Conservation (phyloP, 2,113 vertebrate species). For the Eurystomus gularis region DNA sequence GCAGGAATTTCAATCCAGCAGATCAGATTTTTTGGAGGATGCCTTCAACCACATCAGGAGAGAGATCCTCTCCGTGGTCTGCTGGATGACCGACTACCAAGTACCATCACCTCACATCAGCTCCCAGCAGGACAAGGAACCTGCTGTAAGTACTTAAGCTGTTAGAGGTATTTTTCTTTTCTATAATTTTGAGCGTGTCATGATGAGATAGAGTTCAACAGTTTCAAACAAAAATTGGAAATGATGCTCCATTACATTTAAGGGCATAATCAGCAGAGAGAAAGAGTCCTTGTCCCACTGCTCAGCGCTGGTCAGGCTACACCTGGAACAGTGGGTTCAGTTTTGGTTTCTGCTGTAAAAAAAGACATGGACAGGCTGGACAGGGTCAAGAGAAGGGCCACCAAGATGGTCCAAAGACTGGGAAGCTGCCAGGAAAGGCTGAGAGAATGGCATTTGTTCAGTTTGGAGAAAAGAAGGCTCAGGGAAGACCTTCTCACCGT, state of each 20-base stretch:
- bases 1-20: not conserved
- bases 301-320: not conserved
- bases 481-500: not conserved
- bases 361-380: not conserved
- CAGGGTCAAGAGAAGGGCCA: not conserved
- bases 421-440: not conserved
- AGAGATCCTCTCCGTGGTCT: not conserved
- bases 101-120: rapidly evolving
- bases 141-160: not conserved
- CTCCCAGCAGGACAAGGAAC: not conserved
- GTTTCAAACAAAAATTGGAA: not conserved
- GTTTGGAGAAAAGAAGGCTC: not conserved
- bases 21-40: not conserved
- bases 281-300: not conserved
- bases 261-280: not conserved
- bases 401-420: not conserved
- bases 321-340: not conserved
- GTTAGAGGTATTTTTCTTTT: not conserved
- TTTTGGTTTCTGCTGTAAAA: not conserved
- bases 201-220: not conserved
- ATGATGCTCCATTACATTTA: not conserved
- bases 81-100: not conserved
- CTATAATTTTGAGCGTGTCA: not conserved
- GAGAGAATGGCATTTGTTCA: not conserved
- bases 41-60: not conserved